A percentile compares a stretch with the other conserved stretches of the same genome.
phyloP scores from a whole-genome alignment of 2,797 vertebrate species.

The Enteromius paludinosus region DNA sequence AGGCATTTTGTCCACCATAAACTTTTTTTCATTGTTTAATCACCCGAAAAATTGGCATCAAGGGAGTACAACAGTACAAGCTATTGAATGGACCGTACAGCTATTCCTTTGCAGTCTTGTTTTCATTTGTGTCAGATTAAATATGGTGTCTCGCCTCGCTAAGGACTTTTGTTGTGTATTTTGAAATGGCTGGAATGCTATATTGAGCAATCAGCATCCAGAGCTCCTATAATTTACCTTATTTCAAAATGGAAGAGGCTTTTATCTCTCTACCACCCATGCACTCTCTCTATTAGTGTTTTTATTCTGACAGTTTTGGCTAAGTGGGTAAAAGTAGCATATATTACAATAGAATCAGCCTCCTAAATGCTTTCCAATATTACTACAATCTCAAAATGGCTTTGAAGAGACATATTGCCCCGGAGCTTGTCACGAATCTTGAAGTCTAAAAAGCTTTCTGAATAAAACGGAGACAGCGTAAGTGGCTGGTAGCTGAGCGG shows the following conservation, averaged over 20 bases:
- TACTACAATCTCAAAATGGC: slow-evolving; percentile 37
- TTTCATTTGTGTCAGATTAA: neutral
- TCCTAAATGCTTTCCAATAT: slow-evolving; percentile 39
- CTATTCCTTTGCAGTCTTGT: neutral
- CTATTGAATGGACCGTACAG: neutral
- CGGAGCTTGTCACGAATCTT: slow-evolving; percentile 42
- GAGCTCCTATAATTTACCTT: neutral
- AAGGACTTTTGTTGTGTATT: neutral
- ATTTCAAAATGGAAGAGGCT: neutral
- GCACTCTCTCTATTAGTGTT: slow-evolving; percentile 7
- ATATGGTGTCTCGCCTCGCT: neutral
- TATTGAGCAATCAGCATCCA: neutral
- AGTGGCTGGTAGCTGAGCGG: slow-evolving; percentile 68
- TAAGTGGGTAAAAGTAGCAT: slow-evolving; percentile 45
- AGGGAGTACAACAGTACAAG: neutral
- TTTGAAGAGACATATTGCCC: slow-evolving; percentile 26
- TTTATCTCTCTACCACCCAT: slow-evolving; percentile 6
- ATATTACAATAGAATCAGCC: slow-evolving; percentile 41
- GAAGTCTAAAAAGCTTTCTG: slow-evolving; percentile 43
- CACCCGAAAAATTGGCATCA: neutral
- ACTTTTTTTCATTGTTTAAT: neutral
- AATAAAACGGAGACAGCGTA: slow-evolving; percentile 42
- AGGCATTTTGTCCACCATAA: too few species aligned
- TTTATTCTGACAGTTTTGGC: slow-evolving; percentile 16
- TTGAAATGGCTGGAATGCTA: neutral